Base-by-base conservation (phyloP, 2,888 invertebrate species). In the Nephrotoma flavescens region DNA sequence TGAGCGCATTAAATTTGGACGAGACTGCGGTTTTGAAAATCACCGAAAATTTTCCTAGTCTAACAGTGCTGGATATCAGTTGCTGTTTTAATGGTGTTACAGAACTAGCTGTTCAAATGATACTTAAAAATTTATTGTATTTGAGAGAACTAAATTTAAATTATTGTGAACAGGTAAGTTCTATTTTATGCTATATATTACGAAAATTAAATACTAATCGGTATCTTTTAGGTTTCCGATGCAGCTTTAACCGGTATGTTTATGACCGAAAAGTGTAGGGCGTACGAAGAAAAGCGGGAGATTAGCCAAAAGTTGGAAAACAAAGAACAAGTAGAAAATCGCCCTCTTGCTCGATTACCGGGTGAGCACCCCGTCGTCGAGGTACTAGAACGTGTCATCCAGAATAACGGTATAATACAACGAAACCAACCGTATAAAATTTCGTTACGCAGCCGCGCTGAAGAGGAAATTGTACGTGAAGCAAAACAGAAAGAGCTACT, bases 81-180 rank as follows among this genome's bases (percentile, higher is more conserved):
- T 94, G 94, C 88, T 96, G 96, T 89, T 94, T 94, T 88, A 94
- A 93, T 91, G 94, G 94, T n/a, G 94, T 96, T 0, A 95, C 95
- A 4, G 95, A 96, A 89, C 92, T 92, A 87, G 94, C 94, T 19
- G 92, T 95, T 86, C 94, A 95, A 91, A 93, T 93, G 83, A 93
- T 96, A 88, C 94, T 95, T 87, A 93, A 94, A 88, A 93, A 95
- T 89, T 93, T 95, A 89, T 90, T 93, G 15, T 90, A 92, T 88
- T 91, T 96, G 83, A 92, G 93, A 71, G 93, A 92, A 41, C 92
- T 96, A 84, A 93, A 93, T 87, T 90, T 96, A 87, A 94, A 94
- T 88, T 94, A 94, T 89, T 96, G 96, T 91, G 93, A 93, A 88
- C 93, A 93, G 90, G 93, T 95, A 45, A 86, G 87, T 87, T 57